Conservation (phyloP, 92 coral and sea anemone species). For the Phymanthus crucifer region DNA sequence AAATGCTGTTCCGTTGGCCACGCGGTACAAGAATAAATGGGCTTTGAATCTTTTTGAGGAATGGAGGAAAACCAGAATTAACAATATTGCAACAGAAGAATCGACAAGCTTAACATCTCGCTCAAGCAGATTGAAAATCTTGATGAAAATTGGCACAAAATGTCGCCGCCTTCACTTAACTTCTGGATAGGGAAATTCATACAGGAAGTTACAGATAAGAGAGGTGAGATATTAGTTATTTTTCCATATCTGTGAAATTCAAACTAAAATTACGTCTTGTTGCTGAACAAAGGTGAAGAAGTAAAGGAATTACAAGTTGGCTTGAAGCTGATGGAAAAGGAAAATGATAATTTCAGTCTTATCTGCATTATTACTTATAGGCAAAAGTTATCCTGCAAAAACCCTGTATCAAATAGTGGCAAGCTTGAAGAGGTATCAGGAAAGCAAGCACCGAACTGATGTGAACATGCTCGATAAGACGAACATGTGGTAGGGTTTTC, state of each 20-base stretch:
- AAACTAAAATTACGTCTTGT: background rate
- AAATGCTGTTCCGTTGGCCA: too few relatives aligned
- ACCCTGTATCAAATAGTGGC: slow-evolving; percentile 4
- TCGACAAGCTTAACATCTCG: too few relatives aligned
- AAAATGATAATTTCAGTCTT: background rate
- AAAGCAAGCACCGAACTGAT: background rate
- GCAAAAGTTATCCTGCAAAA: slow-evolving; percentile 1
- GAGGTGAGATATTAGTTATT: background rate
- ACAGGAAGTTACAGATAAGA: background rate
- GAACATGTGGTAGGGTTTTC: background rate
- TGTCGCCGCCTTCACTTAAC: too few relatives aligned
- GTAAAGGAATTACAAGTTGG: too few relatives aligned
- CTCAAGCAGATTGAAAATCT: too few relatives aligned
- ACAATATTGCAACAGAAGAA: too few relatives aligned
- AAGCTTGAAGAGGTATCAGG: background rate
- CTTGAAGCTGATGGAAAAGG: background rate
- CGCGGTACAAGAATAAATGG: too few relatives aligned
- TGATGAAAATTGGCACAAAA: too few relatives aligned
- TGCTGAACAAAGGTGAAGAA: background rate
- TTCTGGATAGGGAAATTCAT: too few relatives aligned
- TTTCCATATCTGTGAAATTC: background rate
- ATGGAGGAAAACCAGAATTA: too few relatives aligned
- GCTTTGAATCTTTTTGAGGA: too few relatives aligned
- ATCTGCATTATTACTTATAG: background rate
- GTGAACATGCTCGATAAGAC: slow-evolving; percentile 3